phyloP scores from a whole-genome alignment of 2,888 invertebrate genomes.

The Chrysolina americana region DNA sequence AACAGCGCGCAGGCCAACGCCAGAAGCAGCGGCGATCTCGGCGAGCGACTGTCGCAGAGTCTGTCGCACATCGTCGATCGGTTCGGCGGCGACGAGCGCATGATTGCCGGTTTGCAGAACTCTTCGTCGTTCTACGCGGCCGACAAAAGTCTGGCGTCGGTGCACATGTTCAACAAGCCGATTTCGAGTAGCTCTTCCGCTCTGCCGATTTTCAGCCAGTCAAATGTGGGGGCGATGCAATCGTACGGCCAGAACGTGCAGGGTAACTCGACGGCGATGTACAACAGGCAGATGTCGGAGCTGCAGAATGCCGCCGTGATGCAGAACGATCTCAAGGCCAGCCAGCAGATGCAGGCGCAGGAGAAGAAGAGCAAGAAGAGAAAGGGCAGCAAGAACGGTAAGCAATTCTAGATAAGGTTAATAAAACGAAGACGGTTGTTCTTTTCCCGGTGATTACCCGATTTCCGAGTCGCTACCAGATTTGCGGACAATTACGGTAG shows the following conservation, averaged over 20 bases:
- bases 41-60: slow-evolving; percentile 59
- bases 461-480: too few species aligned
- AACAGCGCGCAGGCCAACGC: slow-evolving; percentile 52
- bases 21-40: slow-evolving; percentile 29
- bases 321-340: slow-evolving; percentile 50
- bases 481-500: too few species aligned
- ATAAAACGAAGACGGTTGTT: too few species aligned
- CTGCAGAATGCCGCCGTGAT: slow-evolving; percentile 57
- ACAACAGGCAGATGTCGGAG: slow-evolving; percentile 63
- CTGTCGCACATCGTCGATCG: slow-evolving; percentile 76
- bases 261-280: slow-evolving; percentile 57
- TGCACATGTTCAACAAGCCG: slow-evolving; percentile 65
- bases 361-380: slow-evolving; percentile 63
- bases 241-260: slow-evolving; percentile 63
- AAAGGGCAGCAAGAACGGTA: slow-evolving; percentile 51
- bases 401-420: not conserved
- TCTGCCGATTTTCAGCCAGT: slow-evolving; percentile 66
- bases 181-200: slow-evolving; percentile 61
- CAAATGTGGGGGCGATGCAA: slow-evolving; percentile 61
- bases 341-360: slow-evolving; percentile 44
- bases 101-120: slow-evolving; percentile 71
- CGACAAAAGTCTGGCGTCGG: slow-evolving; percentile 63
- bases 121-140: slow-evolving; percentile 67
- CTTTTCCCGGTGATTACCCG: too few species aligned
- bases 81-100: slow-evolving; percentile 72